Base-by-base conservation (phyloP, 2,113 vertebrate species). In the Tupaia tana region DNA sequence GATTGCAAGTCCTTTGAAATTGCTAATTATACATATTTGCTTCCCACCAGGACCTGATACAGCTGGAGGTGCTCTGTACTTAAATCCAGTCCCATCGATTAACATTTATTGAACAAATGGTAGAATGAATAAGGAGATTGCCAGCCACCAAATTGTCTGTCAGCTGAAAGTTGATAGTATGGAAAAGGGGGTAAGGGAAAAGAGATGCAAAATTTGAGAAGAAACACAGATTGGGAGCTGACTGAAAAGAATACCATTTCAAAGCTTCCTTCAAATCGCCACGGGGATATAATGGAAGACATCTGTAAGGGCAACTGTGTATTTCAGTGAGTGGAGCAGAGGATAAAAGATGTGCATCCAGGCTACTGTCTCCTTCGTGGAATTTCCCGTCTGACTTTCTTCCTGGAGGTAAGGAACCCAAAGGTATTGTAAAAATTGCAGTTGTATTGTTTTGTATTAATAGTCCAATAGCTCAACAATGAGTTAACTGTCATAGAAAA, bases 221-320 rank as follows among this genome's bases (percentile, higher is more conserved):
- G 63, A 97, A 77, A 66, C 25, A 63, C 11, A n/a, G 31, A 34
- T 69, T 29, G 4, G 19, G 61, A 77, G 77, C 31, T 73, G 24
- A 64, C 27, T 63, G 70, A 85, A 90, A 75, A 90, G 20, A 4
- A 14, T 54, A 25, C 67, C 31, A 77, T 43, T 64, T 89, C 56
- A 91, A n/a, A 86, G 14, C n/a, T 75, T 86, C 31, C 66, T 86
- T 82, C 91, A 75, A 79, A 24, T 78, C 58, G 88, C 69, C 4
- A 25, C 6, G 43, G 16, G 20, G 20, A 24, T 73, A 10, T 12
- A 8, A 59, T 69, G 29, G 69, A 86, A 82, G 83, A 61, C 24
- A 18, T 71, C 74, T 73, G 82, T 66, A 88, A 94, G 77, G 43
- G 43, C 69, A 77, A 61, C 73, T 78, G 54, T 69, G 29, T 58